Evolutionary conservation across 2,888 invertebrate genomes (phyloP).

Genomic region (Litoditis marina): DNA sequence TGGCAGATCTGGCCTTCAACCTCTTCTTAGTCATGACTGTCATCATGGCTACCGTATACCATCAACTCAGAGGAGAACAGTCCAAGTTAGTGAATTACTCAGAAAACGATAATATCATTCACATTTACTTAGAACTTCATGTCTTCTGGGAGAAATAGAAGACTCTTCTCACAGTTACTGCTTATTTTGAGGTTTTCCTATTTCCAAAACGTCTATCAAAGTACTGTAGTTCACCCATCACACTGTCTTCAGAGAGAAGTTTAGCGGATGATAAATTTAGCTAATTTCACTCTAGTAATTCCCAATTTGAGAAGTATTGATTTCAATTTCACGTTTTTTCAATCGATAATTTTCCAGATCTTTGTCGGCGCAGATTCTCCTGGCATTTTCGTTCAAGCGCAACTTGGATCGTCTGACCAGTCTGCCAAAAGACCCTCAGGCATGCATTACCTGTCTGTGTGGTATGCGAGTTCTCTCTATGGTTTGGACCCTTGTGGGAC

Average conservation of each 20-base stretch:
- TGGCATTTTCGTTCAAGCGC: constrained; percentile 57
- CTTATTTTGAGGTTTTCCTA: too few relatives aligned
- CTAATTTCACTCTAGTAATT: constrained; percentile 1
- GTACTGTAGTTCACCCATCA: too few relatives aligned
- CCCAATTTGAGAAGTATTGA: background rate
- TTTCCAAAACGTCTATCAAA: too few relatives aligned
- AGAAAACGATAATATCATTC: too few relatives aligned
- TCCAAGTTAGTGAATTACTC: too few relatives aligned
- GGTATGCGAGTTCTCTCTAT: constrained; percentile 59
- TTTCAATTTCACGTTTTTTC: too few relatives aligned
- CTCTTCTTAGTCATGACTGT: constrained; percentile 49
- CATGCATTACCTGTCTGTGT: constrained; percentile 59
- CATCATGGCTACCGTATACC: constrained; percentile 57
- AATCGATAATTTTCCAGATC: constrained; percentile 37
- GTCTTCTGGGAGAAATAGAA: too few relatives aligned
- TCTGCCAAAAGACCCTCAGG: constrained; percentile 59
- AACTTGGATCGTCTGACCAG: constrained; percentile 50
- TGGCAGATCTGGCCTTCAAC: constrained; percentile 57
- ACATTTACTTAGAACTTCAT: too few relatives aligned
- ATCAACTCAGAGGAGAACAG: constrained; percentile 49
- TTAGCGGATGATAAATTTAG: background rate
- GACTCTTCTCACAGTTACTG: too few relatives aligned
- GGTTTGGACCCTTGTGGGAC: constrained; percentile 61
- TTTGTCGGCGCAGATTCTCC: constrained; percentile 46
- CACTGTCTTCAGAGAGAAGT: too few relatives aligned